Percentiles rank a stretch among this genome's conserved stretches.
Evolutionary conservation across 2,113 vertebrate genomes (phyloP).

Genomic region (Neogale vison): DNA sequence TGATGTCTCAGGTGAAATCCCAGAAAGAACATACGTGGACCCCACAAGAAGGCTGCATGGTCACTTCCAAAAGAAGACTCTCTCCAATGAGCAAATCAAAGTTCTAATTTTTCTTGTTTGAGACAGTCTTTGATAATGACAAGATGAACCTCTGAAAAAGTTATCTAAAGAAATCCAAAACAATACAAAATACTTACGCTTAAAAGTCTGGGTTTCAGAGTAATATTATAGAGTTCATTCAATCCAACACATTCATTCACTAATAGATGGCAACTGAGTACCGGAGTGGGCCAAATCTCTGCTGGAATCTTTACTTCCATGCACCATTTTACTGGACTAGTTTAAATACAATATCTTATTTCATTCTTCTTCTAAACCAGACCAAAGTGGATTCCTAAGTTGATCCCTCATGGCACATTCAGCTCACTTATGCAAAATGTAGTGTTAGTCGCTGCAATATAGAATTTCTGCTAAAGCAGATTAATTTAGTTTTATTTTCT

Average conservation of each 20-base stretch:
- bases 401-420: background rate
- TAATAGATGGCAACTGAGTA: background rate
- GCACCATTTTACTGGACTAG: background rate
- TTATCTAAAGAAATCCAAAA: background rate
- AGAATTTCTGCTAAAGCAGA: background rate
- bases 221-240: background rate
- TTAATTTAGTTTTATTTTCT: constrained; percentile 30
- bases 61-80: background rate
- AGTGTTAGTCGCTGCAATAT: background rate
- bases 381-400: constrained; percentile 25
- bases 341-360: background rate
- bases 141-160: background rate
- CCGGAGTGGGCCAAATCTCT: background rate
- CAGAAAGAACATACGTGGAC: background rate
- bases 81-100: background rate
- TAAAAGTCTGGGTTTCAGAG: background rate
- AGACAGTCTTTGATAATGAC: background rate
- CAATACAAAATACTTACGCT: background rate
- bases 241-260: background rate
- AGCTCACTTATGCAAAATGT: background rate
- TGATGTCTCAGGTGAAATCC: background rate
- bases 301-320: background rate
- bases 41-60: background rate
- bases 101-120: background rate
- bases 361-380: background rate